Evolutionary conservation across 2,888 invertebrate genomes (phyloP).

Genomic region (Leptinotarsa peninsularis): DNA sequence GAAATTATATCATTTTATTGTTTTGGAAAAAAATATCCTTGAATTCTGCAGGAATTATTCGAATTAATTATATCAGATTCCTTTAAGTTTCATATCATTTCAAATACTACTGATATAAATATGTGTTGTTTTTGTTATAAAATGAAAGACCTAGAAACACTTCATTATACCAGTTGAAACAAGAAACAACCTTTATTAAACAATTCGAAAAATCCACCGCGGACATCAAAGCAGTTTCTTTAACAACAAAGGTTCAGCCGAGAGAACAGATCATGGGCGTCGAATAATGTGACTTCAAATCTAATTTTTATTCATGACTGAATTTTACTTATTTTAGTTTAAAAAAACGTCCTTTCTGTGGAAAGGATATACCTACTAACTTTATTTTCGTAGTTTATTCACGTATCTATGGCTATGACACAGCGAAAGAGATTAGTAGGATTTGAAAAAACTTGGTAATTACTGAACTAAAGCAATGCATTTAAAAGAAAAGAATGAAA

Average conservation of each 20-base stretch:
- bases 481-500: too few species aligned
- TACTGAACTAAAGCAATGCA: too few species aligned
- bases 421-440: too few species aligned
- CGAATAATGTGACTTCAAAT: neutral
- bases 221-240: conserved; percentile 46
- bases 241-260: conserved; percentile 42
- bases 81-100: conserved; percentile 20
- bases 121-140: conserved; percentile 13
- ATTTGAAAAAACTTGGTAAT: too few species aligned
- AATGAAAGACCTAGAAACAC: conserved; percentile 40
- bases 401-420: too few species aligned
- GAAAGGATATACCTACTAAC: too few species aligned
- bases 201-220: conserved; percentile 52
- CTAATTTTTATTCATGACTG: neutral
- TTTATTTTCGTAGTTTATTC: too few species aligned
- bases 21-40: too few species aligned
- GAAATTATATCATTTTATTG: neutral
- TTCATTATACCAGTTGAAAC: conserved; percentile 48
- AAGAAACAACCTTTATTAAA: conserved; percentile 50
- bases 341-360: too few species aligned
- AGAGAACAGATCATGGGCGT: conserved; percentile 38
- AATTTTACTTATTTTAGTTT: too few species aligned
- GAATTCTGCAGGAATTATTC: too few species aligned
- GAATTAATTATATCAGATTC: too few species aligned
- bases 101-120: conserved; percentile 27